Conservation (phyloP, 2,888 invertebrate species). For the Ferrisia virgata region DNA sequence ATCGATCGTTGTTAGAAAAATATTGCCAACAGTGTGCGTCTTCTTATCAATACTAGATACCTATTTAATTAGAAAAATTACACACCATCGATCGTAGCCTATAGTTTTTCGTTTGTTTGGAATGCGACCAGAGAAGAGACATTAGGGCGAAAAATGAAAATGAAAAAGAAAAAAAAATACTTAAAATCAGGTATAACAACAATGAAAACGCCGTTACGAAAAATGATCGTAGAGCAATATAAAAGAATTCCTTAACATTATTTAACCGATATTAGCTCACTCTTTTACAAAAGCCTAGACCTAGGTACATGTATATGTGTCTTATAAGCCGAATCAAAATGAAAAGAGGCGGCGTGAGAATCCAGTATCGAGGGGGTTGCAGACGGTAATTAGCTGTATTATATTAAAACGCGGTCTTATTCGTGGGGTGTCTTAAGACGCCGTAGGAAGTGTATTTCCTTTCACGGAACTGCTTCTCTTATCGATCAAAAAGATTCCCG, state of each 20-base stretch:
- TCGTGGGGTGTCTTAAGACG: slow-evolving; percentile 30
- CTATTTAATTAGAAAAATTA: background rate
- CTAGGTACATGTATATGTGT: background rate
- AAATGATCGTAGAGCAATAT: background rate
- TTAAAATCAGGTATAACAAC: background rate
- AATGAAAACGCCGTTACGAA: slow-evolving; percentile 9
- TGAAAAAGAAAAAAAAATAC: no score
- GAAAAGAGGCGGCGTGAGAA: slow-evolving; percentile 29
- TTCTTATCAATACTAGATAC: no score
- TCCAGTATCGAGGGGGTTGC: slow-evolving; percentile 28
- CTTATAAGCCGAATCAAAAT: slow-evolving; percentile 19
- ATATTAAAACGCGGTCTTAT: slow-evolving; percentile 28
- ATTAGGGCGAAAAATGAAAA: background rate
- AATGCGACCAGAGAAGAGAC: background rate
- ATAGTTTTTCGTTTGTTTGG: background rate
- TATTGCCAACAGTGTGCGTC: no score
- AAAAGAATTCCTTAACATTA: background rate
- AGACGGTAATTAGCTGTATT: slow-evolving; percentile 33
- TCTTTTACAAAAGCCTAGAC: background rate
- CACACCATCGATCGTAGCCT: background rate
- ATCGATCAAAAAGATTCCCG: slow-evolving; percentile 31
- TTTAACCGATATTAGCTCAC: background rate
- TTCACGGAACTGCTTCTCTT: slow-evolving; percentile 25
- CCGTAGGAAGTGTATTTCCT: slow-evolving; percentile 31
- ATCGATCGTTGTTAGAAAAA: background rate